Percentiles rank a stretch among this genome's conserved stretches.
Conservation (phyloP, 2,113 vertebrate species). For the Leuciscus idus region DNA sequence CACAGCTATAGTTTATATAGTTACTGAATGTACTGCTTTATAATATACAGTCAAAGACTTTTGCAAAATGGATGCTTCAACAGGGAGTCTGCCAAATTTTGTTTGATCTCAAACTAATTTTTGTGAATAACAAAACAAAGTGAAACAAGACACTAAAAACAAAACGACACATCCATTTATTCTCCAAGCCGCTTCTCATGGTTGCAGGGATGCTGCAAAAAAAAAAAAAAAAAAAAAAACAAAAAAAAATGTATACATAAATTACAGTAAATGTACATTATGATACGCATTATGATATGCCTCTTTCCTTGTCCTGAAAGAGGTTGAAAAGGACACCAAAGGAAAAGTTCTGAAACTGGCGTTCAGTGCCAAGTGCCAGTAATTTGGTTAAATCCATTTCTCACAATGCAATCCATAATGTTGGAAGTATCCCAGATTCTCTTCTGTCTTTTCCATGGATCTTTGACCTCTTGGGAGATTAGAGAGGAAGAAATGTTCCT, state of each 20-base stretch:
- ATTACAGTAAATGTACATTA: no score
- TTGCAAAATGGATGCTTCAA: slow-evolving; percentile 1
- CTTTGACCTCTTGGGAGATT: slow-evolving; percentile 38
- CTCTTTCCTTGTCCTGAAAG: not conserved
- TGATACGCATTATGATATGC: no score
- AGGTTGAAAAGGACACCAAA: not conserved
- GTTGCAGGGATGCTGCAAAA: not conserved
- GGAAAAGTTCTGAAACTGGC: not conserved
- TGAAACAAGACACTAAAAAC: not conserved
- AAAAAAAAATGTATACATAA: no score
- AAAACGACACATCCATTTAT: no score
- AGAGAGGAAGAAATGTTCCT: slow-evolving; percentile 53
- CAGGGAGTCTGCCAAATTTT: not conserved
- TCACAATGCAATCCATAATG: slow-evolving; percentile 15
- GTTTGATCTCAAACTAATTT: not conserved
- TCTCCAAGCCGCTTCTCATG: not conserved
- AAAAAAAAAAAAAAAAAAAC: not conserved
- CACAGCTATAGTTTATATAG: slow-evolving; percentile 8
- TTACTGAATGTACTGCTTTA: not conserved
- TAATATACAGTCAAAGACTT: not conserved
- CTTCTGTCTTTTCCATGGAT: slow-evolving; percentile 56
- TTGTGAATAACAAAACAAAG: not conserved
- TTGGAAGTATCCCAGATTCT: slow-evolving; percentile 50
- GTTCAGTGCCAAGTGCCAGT: slow-evolving; percentile 1
- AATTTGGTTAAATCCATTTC: slow-evolving; percentile 42